A percentile compares a stretch with the other conserved stretches of the same genome.
Conservation (phyloP, 2,797 vertebrate species). For the Holocentrus rufus region DNA sequence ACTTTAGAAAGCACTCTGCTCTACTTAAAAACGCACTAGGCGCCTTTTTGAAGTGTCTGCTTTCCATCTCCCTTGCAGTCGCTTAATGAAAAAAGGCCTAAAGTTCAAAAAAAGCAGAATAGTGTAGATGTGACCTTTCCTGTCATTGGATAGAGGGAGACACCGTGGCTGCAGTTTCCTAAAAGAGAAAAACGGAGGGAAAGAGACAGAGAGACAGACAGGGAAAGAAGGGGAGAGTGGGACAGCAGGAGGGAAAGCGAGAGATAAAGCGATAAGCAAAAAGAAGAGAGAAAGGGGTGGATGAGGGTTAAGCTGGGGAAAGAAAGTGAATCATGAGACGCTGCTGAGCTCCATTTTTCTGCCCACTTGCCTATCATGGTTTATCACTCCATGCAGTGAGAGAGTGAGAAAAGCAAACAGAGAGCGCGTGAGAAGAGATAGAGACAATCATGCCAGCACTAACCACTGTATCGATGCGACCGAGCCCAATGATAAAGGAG, state of each 20-base stretch:
- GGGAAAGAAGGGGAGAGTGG: background rate
- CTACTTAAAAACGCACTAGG: no score
- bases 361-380: constrained; percentile 20
- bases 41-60: no score
- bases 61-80: no score
- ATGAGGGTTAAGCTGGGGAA: constrained; percentile 5
- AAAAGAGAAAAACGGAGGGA: no score
- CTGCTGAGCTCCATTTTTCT: constrained; percentile 1
- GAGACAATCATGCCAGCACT: constrained; percentile 23
- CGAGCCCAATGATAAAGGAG: constrained; percentile 17
- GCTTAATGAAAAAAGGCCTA: no score
- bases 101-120: no score
- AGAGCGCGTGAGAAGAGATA: constrained; percentile 10
- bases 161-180: background rate
- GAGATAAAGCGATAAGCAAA: no score
- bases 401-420: background rate
- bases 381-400: constrained; percentile 34
- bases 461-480: constrained; percentile 36
- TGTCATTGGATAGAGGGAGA: background rate
- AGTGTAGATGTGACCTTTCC: no score
- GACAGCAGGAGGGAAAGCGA: constrained; percentile 4
- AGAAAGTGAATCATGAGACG: background rate
- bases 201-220: background rate
- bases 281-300: background rate
- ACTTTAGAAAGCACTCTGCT: no score